These are phyloP conservation scores for Monochamus saltuarius DNA, from an alignment of 1,140 invertebrate genomes.

Conservation along the genomic window DNA sequence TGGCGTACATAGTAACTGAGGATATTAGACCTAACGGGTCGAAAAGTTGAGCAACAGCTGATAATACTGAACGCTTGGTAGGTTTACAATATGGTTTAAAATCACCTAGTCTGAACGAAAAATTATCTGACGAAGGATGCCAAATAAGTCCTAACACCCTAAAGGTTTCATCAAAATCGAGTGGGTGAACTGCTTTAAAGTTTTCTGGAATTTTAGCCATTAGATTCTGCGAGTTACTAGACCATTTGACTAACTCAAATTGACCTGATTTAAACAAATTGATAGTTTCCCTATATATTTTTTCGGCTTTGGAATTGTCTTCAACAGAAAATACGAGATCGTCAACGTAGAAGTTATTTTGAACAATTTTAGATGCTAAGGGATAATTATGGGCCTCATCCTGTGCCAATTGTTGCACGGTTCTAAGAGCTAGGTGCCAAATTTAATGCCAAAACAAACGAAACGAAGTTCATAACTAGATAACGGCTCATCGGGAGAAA, in stretches of 20 bases:
- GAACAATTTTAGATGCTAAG: background rate
- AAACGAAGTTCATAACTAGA: background rate
- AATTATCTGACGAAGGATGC: background rate
- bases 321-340: too few species aligned
- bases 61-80: conserved; percentile 2
- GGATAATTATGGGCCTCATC: too few species aligned
- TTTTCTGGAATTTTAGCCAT: background rate
- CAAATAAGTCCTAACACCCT: background rate
- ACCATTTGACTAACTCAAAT: background rate
- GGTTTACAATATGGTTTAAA: background rate
- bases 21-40: conserved; percentile 7
- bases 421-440: background rate
- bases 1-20: background rate
- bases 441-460: background rate
- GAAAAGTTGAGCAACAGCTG: background rate
- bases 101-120: background rate
- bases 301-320: too few species aligned
- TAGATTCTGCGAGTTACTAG: background rate
- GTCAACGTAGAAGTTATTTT: too few species aligned
- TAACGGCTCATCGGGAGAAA: background rate
- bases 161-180: background rate
- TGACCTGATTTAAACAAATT: background rate
- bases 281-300: background rate
- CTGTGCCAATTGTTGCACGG: background rate
- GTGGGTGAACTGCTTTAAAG: background rate